These are phyloP conservation scores for Palaemon carinicauda DNA, from an alignment of 1,140 invertebrate species.

Conservation along the genomic window DNA sequence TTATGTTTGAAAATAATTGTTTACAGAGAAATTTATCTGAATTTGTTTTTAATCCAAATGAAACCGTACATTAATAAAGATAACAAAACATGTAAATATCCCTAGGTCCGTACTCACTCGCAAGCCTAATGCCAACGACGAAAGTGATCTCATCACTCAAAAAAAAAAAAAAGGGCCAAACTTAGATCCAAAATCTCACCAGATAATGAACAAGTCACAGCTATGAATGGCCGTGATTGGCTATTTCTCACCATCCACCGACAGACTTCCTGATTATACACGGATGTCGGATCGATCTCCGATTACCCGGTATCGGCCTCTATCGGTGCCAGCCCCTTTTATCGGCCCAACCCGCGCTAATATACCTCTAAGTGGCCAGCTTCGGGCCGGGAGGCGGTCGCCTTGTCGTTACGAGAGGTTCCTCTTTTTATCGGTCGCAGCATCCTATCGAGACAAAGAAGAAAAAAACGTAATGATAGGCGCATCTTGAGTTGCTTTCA, in stretches of 20 bases:
- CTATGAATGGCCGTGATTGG: constrained; percentile 46
- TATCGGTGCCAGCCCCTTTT: constrained; percentile 32
- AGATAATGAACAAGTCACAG: not conserved
- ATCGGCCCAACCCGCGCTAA: constrained; percentile 48
- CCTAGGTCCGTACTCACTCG: no score
- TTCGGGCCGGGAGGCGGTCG: not conserved
- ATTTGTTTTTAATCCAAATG: no score
- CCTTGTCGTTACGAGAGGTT: not conserved
- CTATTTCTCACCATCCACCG: constrained; percentile 51
- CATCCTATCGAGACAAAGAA: no score
- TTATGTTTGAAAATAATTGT: no score
- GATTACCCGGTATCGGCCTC: constrained; percentile 27
- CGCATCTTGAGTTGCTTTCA: constrained; percentile 19
- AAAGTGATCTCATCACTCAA: no score
- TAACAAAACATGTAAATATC: no score
- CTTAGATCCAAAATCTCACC: not conserved
- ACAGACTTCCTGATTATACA: constrained; percentile 56
- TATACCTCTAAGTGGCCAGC: constrained; percentile 49
- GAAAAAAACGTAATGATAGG: not conserved
- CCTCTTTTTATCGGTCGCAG: no score
- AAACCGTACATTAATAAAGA: no score
- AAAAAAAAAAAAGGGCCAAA: not conserved
- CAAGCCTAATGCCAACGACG: no score
- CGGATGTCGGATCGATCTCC: constrained; percentile 52
- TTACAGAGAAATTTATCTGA: no score